Evolutionary conservation across 2,113 vertebrate genomes (phyloP).

Genomic region (Xiphorhynchus elegans): DNA sequence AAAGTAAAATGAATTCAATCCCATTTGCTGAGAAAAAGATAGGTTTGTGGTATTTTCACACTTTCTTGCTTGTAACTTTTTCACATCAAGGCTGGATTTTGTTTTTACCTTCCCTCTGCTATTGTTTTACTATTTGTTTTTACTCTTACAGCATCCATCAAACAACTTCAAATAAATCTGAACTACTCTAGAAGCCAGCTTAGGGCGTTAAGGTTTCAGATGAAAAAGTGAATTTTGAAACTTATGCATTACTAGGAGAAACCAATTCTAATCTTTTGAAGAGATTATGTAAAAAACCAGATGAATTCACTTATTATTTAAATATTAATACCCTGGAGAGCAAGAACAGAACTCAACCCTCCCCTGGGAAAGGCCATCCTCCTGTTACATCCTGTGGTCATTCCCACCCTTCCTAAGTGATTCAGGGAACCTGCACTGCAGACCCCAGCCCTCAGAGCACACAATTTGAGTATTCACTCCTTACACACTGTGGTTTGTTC

Average conservation of each 20-base stretch:
- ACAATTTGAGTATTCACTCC: neutral
- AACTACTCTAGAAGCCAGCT: constrained; percentile 35
- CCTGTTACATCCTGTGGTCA: neutral
- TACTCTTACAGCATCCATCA: constrained; percentile 42
- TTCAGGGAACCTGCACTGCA: neutral
- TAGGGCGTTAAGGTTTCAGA: neutral
- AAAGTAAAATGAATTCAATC: constrained; percentile 74
- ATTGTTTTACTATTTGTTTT: constrained; percentile 65
- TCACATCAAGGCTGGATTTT: constrained; percentile 33
- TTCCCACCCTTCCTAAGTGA: neutral
- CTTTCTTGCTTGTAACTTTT: constrained; percentile 53
- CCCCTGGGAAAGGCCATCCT: neutral
- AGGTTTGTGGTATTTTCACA: constrained; percentile 49
- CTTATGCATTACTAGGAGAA: neutral
- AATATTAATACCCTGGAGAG: neutral
- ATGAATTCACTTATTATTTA: neutral
- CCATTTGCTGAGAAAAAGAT: constrained; percentile 50
- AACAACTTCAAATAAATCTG: constrained; percentile 50
- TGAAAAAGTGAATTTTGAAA: constrained; percentile 3
- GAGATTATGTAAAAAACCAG: neutral
- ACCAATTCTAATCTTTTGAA: constrained; percentile 5
- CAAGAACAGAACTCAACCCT: neutral
- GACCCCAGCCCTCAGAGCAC: neutral
- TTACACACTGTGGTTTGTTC: neutral
- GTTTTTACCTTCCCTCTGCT: constrained; percentile 32